Conservation (phyloP, 2,113 vertebrate species). For the Formicarius rufipectus region DNA sequence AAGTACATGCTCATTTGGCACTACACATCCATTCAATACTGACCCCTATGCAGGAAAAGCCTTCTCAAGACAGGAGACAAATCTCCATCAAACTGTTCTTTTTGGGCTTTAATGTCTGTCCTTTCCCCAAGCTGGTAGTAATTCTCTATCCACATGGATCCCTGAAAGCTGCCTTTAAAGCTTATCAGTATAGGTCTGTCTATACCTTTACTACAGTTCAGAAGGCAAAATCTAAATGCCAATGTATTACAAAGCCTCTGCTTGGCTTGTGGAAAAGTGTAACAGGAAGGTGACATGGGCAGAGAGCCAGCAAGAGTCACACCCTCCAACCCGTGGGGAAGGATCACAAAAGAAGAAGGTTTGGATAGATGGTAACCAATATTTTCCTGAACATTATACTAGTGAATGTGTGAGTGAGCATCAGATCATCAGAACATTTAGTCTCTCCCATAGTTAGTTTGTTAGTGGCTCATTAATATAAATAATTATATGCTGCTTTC, state of each 20-base stretch:
- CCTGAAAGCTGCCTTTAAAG: neutral
- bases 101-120: neutral
- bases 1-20: neutral
- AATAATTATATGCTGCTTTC: neutral
- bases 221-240: neutral
- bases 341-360: neutral
- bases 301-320: neutral
- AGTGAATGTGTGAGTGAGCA: neutral
- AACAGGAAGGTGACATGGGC: neutral
- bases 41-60: neutral
- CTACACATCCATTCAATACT: neutral
- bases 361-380: neutral
- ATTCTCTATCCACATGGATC: neutral
- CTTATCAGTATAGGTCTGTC: neutral
- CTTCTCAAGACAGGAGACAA: neutral
- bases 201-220: neutral
- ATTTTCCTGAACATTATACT: neutral
- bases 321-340: neutral
- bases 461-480: neutral
- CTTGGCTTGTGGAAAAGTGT: fast-evolving
- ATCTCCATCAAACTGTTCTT: neutral
- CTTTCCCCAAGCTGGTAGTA: neutral
- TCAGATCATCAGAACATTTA: neutral
- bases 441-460: neutral
- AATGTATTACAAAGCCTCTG: neutral